Base-by-base conservation (phyloP, 2,888 invertebrate species). In the Thera britannica region DNA sequence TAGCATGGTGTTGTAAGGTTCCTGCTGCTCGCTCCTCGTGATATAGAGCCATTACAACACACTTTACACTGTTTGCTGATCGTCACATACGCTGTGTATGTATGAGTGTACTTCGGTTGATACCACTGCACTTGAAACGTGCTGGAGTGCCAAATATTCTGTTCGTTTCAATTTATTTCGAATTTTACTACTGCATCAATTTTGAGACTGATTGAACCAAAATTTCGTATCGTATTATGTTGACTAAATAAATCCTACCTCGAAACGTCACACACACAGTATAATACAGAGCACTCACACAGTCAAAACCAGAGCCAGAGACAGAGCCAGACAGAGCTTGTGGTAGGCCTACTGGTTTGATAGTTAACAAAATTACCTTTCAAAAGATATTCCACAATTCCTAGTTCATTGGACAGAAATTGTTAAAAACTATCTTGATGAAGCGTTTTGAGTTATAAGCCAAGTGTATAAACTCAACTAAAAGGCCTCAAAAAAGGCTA, bases 21-120 rank as follows among this genome's bases (percentile, higher is more conserved):
- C 63, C 46, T 60, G 58, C 55, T 48, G 65, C 63, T 68, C 73
- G 65, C 72, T 77, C 73, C 72, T 65, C 70, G 77, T 84, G 82
- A 80, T 79, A 81, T 80, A 87, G 71, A 79, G 80, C 82, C 79
- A 84, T 87, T 84, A 88, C 69, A 76, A 67, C 75, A 69, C 79
- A 83, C 87, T 87, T 85, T 84, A 83, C 83, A 82, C 80, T 77
- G 83, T 86, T 83, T 80, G 79, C 77, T 75, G 79, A 82, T 83
- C 77, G 77, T 79, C 51, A 49, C 49, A 58, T 59, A 59, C 62
- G 60, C n/a, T 41, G 44, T 64, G 12, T 36, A 56, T 9, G 12
- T 36, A 56, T 9, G 51, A 62, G 62, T 55, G 57, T 59, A 48
- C 67, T 68, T 46, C 48, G 49, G 57, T 55, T 38, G 58, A 64